Conservation (phyloP, 2,113 vertebrate species). For the Saccopteryx bilineata region DNA sequence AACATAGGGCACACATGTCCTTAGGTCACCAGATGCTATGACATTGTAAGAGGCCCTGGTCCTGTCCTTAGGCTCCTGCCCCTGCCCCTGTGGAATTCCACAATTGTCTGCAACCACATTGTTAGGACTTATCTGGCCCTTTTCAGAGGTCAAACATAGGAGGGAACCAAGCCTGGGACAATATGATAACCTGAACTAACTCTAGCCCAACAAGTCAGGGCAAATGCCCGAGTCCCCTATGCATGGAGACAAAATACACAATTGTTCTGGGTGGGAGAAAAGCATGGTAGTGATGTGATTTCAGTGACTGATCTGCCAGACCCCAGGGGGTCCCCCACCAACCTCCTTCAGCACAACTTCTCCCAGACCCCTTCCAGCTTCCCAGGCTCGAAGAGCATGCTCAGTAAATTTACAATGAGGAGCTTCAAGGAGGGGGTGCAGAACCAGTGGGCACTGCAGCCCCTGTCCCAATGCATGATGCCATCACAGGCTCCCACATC, state of each 20-base stretch:
- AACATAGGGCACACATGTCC: not conserved
- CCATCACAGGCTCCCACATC: not conserved
- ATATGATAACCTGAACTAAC: not conserved
- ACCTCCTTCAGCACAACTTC: not conserved
- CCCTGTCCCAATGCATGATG: not conserved
- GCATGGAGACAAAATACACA: not conserved
- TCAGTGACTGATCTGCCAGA: accelerated
- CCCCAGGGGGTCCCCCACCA: too few relatives aligned
- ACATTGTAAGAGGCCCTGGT: not conserved
- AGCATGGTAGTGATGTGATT: not conserved
- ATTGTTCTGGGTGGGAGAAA: not conserved
- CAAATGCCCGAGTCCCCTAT: not conserved
- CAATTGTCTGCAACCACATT: not conserved
- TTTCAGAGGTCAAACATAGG: not conserved
- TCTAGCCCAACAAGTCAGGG: not conserved
- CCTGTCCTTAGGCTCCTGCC: not conserved
- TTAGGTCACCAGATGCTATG: not conserved
- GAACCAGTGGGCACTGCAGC: accelerated
- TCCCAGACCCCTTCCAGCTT: not conserved
- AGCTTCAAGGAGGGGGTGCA: not conserved
- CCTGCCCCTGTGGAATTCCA: not conserved
- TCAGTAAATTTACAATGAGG: not conserved
- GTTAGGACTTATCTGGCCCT: too few relatives aligned
- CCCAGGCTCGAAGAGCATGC: not conserved
- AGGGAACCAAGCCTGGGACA: not conserved